These are phyloP conservation scores for Cotesia glomerata DNA, from an alignment of 1,140 invertebrate genomes.

Conservation along the genomic window DNA sequence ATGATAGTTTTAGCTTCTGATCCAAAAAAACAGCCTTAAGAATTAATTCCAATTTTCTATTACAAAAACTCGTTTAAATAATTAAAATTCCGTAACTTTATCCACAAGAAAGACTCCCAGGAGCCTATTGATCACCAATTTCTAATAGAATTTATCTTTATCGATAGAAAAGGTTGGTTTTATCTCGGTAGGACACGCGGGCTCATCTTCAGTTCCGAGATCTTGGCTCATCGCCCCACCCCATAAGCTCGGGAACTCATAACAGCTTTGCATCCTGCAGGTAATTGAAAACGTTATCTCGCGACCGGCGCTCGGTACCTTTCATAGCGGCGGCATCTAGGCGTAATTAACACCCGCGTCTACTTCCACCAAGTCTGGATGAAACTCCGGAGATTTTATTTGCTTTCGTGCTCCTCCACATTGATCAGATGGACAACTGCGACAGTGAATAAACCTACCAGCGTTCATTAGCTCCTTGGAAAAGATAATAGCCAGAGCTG, in stretches of 20 bases:
- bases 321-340: constrained; percentile 35
- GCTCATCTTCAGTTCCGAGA: constrained; percentile 35
- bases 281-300: constrained; percentile 65
- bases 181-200: constrained; percentile 50
- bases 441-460: constrained; percentile 45
- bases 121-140: background rate
- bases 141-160: background rate
- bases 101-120: background rate
- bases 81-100: too few relatives aligned
- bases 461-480: constrained; percentile 24
- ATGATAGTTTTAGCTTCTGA: too few relatives aligned
- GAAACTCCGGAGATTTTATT: too few relatives aligned
- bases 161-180: constrained; percentile 43
- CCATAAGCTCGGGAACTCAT: constrained; percentile 49
- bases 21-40: too few relatives aligned
- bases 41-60: too few relatives aligned
- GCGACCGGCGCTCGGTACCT: constrained; percentile 47
- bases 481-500: constrained; percentile 29
- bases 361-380: background rate
- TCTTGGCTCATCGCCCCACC: constrained; percentile 54
- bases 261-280: constrained; percentile 63
- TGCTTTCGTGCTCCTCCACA: background rate
- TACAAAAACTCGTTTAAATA: too few relatives aligned
- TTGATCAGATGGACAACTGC: constrained; percentile 46
- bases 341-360: constrained; percentile 58